Percentiles rank a stretch among this genome's conserved stretches.
Conservation (phyloP, 2,113 vertebrate genomes). For the crab-eating macaque (Macaca fascicularis) region T2T-MFA8v1.1 NC_088378.1:28972501-28973000, state of each 20-base stretch:
- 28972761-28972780: not conserved
- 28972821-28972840: not conserved
- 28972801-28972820: not conserved
- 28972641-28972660: not conserved
- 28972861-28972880: not conserved
- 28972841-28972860: not conserved
- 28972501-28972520: not conserved
- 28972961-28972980: slow-evolving; percentile 52
- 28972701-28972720: not conserved
- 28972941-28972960: not conserved
- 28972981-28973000: slow-evolving; percentile 41
- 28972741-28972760: not conserved
- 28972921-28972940: slow-evolving; percentile 24
- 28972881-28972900: slow-evolving; percentile 32
- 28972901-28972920: slow-evolving; percentile 14
- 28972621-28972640: not conserved
- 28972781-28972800: not conserved
- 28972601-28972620: not conserved
- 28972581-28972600: not conserved
- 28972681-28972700: not conserved
- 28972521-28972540: not conserved
- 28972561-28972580: not conserved
- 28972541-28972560: not conserved
- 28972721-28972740: not conserved
- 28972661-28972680: not conserved